Evolutionary conservation across 2,113 vertebrate genomes (phyloP), one percentile per base, ranked within the genome.

Genomic region (Leiothrix lutea): DNA sequence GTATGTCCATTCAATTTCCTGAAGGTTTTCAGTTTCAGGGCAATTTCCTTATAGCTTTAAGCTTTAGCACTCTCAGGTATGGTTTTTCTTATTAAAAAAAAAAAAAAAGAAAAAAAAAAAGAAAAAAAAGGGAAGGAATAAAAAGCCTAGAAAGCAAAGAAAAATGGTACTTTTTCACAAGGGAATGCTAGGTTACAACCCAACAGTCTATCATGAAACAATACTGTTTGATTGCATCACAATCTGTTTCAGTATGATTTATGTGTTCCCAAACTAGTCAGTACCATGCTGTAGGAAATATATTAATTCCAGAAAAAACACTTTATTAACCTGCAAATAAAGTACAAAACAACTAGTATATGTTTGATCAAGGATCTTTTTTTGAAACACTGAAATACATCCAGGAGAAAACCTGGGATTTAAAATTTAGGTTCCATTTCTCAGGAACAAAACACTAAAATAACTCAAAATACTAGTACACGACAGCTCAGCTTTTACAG

Each of bases 1-100:
- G 54, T 58, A n/a, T 96, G 87, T 98, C 92, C 67, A 74, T 60
- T 93, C 95, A 97, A 97, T 98, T 97, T 98, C 97, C 97, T 97
- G 69, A 78, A 95, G 94, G 96, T 97, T 97, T 98, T 95, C 93
- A 79, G 92, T 98, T 98, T 97, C 95, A 96, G 62, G 54, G 91
- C 91, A 98, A 98, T 98, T 98, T 98, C 97, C 97, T 97, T 80
- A 47, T 90, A 86, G 47, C 26, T 97, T 95, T 95, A 90, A 35
- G 70, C 82, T 97, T 96, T 92, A 95, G 75, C 92, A 95, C 78
- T 95, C 96, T 66, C 73, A 96, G 93, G 84, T 92, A 95, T 2
- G 6, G 28, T 94, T 97, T 98, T 83, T 95, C 45, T 91, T 80
- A 44, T 2, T 0, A 50, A 78, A n/a, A 96, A 90, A 84, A 60